A percentile compares a stretch with the other conserved stretches of the same genome.
Conservation (phyloP, 2,888 invertebrate species). For the Diaprepes abbreviatus region DNA sequence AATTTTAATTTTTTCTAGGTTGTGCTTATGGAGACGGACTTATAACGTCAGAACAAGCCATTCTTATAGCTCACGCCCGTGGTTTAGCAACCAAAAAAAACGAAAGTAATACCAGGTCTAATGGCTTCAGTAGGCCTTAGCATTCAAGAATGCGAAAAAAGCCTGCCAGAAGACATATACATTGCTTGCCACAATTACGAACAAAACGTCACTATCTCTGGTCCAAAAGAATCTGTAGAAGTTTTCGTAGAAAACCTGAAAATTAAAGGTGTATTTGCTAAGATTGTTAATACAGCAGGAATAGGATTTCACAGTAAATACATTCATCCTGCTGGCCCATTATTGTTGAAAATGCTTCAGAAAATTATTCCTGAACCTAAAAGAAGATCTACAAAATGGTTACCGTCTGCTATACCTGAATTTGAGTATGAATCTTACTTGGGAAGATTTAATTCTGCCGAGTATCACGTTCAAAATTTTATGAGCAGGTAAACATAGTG, state of each 20-base stretch:
- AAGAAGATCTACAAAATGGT: constrained; percentile 81
- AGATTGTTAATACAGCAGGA: constrained; percentile 83
- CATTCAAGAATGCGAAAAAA: constrained; percentile 62
- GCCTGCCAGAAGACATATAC: constrained; percentile 82
- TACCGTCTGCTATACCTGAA: constrained; percentile 78
- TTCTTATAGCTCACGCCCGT: constrained; percentile 73
- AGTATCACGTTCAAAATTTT: constrained; percentile 90
- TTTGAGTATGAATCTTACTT: constrained; percentile 77
- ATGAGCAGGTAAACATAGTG: constrained; percentile 70
- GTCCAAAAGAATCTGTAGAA: constrained; percentile 79
- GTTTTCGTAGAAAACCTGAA: constrained; percentile 76
- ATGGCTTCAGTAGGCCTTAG: constrained; percentile 79
- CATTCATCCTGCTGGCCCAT: constrained; percentile 75
- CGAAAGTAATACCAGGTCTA: constrained; percentile 42
- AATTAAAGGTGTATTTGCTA: constrained; percentile 79
- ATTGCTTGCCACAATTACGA: constrained; percentile 90
- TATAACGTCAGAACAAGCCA: constrained; percentile 73
- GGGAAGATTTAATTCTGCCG: constrained; percentile 78
- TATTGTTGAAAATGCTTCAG: constrained; percentile 74
- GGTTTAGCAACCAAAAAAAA: constrained; percentile 67
- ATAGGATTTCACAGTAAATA: constrained; percentile 88
- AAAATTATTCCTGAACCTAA: constrained; percentile 77
- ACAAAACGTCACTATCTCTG: constrained; percentile 92
- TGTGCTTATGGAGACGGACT: constrained; percentile 77
- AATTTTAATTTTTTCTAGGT: no score